Percentiles rank a stretch among this genome's conserved stretches.
phyloP scores from a whole-genome alignment of 2,888 invertebrate species.

The Sicus ferrugineus region DNA sequence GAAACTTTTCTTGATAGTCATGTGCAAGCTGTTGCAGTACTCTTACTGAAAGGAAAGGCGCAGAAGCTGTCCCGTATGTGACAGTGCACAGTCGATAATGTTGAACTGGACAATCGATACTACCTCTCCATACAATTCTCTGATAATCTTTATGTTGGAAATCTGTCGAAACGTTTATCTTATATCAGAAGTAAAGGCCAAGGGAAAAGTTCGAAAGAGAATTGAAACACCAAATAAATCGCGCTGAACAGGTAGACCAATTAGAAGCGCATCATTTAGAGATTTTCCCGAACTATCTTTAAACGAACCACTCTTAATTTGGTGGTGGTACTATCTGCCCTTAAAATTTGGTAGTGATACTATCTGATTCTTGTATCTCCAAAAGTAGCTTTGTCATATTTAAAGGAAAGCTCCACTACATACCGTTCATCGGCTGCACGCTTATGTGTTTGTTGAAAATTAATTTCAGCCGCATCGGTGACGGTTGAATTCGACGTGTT shows the following conservation, averaged over 20 bases:
- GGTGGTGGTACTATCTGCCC: background rate
- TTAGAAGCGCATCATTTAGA: background rate
- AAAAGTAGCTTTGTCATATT: background rate
- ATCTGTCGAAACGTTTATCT: constrained; percentile 3
- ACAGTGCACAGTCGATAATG: constrained; percentile 18
- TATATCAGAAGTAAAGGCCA: background rate
- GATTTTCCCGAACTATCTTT: background rate
- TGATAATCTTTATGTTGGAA: background rate
- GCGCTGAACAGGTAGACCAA: constrained; percentile 3
- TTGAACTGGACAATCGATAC: background rate
- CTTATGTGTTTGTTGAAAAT: constrained; percentile 1
- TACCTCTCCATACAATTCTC: constrained; percentile 6
- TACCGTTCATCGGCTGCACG: constrained; percentile 1
- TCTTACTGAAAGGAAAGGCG: constrained; percentile 15
- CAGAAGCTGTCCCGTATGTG: constrained; percentile 10
- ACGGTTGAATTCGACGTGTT: background rate
- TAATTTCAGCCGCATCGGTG: constrained; percentile 3
- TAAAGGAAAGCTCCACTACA: background rate
- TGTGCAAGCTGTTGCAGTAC: constrained; percentile 4
- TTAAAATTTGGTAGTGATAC: background rate
- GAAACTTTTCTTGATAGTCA: constrained; percentile 4
- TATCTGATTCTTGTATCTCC: background rate
- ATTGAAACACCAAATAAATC: constrained; percentile 7
- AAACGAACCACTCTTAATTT: background rate
- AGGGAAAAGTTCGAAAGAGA: background rate